phyloP scores from a whole-genome alignment of 1,140 invertebrate genomes.

The Hestina assimilis region DNA sequence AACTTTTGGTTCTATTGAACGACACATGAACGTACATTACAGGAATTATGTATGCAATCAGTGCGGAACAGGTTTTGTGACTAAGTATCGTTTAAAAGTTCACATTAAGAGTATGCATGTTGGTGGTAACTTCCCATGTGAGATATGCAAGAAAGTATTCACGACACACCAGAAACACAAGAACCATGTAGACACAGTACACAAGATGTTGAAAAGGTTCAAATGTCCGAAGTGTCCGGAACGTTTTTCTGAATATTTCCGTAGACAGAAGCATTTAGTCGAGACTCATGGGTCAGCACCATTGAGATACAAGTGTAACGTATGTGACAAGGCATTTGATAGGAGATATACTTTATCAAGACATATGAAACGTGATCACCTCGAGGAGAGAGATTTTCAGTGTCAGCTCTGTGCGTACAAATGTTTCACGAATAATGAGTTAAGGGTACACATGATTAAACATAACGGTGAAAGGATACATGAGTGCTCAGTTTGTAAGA shows the following conservation, averaged over 20 bases:
- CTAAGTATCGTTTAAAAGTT: slow-evolving; percentile 63
- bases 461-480: slow-evolving; percentile 81
- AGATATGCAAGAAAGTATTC: slow-evolving; percentile 57
- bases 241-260: slow-evolving; percentile 62
- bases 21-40: slow-evolving; percentile 68
- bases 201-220: slow-evolving; percentile 59
- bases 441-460: slow-evolving; percentile 82
- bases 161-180: slow-evolving; percentile 56
- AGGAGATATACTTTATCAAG: slow-evolving; percentile 57
- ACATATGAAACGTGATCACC: slow-evolving; percentile 65
- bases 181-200: slow-evolving; percentile 58
- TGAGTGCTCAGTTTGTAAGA: slow-evolving; percentile 79
- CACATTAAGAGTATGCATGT: slow-evolving; percentile 61
- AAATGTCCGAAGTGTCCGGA: slow-evolving; percentile 63
- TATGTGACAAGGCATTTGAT: slow-evolving; percentile 59
- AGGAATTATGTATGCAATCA: slow-evolving; percentile 68
- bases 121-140: slow-evolving; percentile 50
- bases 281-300: slow-evolving; percentile 51
- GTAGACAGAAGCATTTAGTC: slow-evolving; percentile 60
- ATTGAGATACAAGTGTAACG: slow-evolving; percentile 61
- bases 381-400: slow-evolving; percentile 63
- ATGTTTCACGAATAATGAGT: slow-evolving; percentile 65
- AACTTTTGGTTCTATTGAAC: slow-evolving; percentile 63
- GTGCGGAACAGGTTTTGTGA: slow-evolving; percentile 64
- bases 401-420: slow-evolving; percentile 40